phyloP scores from a whole-genome alignment of 2,113 vertebrate genomes.

The Urocitellus parryii region DNA sequence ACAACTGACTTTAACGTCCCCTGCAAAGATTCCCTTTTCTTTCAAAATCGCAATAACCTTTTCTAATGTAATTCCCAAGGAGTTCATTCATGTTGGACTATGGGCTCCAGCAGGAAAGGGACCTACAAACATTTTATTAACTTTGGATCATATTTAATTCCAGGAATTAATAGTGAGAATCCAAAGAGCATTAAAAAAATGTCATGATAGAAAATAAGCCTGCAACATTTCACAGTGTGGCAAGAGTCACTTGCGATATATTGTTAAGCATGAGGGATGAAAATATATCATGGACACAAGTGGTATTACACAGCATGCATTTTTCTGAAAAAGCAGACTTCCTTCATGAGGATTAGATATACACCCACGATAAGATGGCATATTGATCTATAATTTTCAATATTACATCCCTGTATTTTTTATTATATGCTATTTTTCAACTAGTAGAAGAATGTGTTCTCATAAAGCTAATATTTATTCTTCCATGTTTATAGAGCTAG shows the following conservation, averaged over 20 bases:
- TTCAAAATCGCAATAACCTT: constrained; percentile 37
- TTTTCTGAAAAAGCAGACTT: constrained; percentile 77
- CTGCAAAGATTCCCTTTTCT: constrained; percentile 16
- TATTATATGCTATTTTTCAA: constrained; percentile 86
- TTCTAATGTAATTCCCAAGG: constrained; percentile 24
- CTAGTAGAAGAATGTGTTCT: constrained; percentile 79
- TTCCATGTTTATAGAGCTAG: constrained; percentile 76
- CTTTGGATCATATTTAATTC: constrained; percentile 38
- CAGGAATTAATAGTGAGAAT: constrained; percentile 68
- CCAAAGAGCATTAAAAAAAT: constrained; percentile 49
- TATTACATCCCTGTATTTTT: constrained; percentile 83
- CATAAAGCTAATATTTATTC: constrained; percentile 88
- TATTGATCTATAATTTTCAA: constrained; percentile 84
- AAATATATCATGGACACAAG: constrained; percentile 75
- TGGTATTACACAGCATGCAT: constrained; percentile 57
- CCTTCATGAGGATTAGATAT: constrained; percentile 79
- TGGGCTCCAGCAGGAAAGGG: background rate
- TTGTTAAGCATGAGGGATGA: constrained; percentile 67
- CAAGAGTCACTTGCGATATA: constrained; percentile 76
- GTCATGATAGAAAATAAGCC: constrained; percentile 70
- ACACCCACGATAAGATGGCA: constrained; percentile 77
- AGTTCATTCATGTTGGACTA: background rate
- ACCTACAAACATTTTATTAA: constrained; percentile 21
- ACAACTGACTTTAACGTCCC: background rate
- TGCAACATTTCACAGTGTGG: constrained; percentile 72